Percentiles rank a stretch among this genome's conserved stretches.
Evolutionary conservation across 2,113 vertebrate species (phyloP).

Genomic region (Dromas ardeola): DNA sequence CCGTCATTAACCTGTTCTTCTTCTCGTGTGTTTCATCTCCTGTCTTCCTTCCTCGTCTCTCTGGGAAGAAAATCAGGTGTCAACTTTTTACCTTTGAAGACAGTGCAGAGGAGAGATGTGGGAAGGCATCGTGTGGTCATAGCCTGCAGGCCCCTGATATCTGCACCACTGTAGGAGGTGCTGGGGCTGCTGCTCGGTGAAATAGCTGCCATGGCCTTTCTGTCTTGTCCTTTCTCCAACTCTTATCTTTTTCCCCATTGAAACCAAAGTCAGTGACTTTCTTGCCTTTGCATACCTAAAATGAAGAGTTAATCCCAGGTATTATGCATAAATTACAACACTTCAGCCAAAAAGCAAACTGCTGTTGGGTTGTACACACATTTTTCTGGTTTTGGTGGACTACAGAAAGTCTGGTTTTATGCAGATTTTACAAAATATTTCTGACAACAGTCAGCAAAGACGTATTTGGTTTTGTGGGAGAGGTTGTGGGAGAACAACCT

Average conservation of each 20-base stretch:
- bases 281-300: not conserved
- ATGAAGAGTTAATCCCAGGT: not conserved
- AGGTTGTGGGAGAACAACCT: not conserved
- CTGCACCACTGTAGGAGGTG: not conserved
- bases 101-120: not conserved
- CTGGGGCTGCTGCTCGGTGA: not conserved
- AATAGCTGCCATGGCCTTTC: not conserved
- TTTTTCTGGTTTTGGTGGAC: not conserved
- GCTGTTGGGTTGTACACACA: not conserved
- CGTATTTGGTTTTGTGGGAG: not conserved
- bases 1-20: not conserved
- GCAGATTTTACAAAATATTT: not conserved
- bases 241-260: not conserved
- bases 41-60: not conserved
- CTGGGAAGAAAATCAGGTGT: not conserved
- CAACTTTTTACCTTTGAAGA: not conserved
- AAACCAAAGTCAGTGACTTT: not conserved
- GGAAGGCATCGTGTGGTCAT: rapidly evolving
- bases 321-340: not conserved
- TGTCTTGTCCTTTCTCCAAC: not conserved
- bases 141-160: not conserved
- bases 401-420: not conserved
- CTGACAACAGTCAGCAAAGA: not conserved
- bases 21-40: not conserved
- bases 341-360: not conserved